These are phyloP conservation scores for Nothocercus julius DNA, from an alignment of 2,113 vertebrate genomes.

Conservation along the genomic window DNA sequence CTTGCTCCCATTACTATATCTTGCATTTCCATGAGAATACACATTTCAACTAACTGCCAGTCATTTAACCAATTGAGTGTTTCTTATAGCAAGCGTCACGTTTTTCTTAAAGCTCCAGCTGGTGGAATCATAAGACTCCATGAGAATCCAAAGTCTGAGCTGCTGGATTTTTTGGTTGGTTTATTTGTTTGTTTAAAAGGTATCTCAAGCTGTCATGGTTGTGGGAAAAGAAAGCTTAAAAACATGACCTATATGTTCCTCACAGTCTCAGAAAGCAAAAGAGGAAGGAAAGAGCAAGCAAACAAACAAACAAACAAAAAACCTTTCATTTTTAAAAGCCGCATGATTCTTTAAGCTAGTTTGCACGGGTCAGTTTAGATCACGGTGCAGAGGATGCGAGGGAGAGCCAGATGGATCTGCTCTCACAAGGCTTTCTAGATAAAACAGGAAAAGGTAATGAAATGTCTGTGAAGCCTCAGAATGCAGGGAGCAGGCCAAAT, in stretches of 20 bases:
- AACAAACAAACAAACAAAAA: too few relatives aligned
- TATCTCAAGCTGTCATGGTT: constrained; percentile 30
- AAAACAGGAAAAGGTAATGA: neutral
- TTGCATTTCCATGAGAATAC: neutral
- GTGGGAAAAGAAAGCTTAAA: neutral
- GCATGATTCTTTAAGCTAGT: neutral
- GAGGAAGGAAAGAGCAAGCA: neutral
- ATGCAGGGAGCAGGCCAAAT: neutral
- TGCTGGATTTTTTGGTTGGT: constrained; percentile 1
- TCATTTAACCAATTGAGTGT: constrained; percentile 41
- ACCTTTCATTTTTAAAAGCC: neutral
- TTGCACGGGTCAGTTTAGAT: neutral
- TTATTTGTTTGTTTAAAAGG: constrained; percentile 26
- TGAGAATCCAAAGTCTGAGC: constrained; percentile 26
- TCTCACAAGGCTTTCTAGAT: neutral
- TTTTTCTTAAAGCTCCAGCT: constrained; percentile 30
- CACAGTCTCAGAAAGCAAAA: neutral
- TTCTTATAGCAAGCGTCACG: neutral
- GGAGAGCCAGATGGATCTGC: neutral
- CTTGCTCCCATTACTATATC: neutral
- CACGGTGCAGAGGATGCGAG: neutral
- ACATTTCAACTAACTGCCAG: neutral
- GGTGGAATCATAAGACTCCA: neutral
- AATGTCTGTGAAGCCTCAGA: neutral
- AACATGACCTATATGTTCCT: neutral